phyloP scores from a whole-genome alignment of 2,113 vertebrate genomes.

The Eonycteris spelaea region DNA sequence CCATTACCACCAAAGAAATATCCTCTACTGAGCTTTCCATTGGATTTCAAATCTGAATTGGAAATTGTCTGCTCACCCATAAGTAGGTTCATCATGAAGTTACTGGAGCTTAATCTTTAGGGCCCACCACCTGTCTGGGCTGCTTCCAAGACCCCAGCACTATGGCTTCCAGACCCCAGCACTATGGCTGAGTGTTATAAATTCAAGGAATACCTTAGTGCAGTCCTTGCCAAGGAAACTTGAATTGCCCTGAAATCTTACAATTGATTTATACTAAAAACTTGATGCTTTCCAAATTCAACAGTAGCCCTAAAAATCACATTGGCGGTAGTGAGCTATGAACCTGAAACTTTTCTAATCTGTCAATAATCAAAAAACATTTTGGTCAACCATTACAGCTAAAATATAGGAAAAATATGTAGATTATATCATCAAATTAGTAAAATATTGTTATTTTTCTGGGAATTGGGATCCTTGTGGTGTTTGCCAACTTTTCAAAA shows the following conservation, averaged over 20 bases:
- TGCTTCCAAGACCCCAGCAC: not conserved
- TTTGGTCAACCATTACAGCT: not conserved
- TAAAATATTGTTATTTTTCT: slow-evolving; percentile 5
- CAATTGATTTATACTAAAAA: slow-evolving; percentile 12
- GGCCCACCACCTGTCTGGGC: not conserved
- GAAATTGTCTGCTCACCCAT: not conserved
- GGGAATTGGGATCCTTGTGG: not conserved
- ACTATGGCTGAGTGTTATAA: not conserved
- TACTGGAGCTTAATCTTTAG: not conserved
- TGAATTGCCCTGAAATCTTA: not conserved
- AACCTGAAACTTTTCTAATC: not conserved
- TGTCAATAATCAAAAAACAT: not conserved
- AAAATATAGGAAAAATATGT: not conserved
- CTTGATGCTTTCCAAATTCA: not conserved
- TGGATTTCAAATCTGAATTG: not conserved
- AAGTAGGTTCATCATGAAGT: not conserved
- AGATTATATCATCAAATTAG: not conserved
- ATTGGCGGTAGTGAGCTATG: not conserved
- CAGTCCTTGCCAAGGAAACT: not conserved
- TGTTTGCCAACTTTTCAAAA: not conserved
- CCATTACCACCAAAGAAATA: not conserved
- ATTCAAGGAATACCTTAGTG: not conserved
- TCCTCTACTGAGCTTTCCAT: not conserved
- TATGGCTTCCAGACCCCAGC: not conserved
- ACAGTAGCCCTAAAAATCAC: not conserved